Base-by-base conservation (phyloP, 2,888 invertebrate species). In the Synergus gifuensis region DNA sequence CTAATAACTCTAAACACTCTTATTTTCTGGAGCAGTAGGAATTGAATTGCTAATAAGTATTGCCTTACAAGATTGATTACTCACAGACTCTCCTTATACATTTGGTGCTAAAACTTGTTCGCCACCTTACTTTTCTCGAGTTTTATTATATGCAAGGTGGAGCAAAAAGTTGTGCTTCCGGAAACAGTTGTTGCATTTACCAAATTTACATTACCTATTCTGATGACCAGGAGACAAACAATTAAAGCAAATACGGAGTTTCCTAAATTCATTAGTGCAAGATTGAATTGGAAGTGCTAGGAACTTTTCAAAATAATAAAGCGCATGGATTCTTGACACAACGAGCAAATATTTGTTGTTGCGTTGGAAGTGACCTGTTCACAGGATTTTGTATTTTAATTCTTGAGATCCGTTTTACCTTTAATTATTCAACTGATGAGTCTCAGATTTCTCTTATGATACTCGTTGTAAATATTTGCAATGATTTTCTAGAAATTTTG, bases 261-360 rank as follows among this genome's bases (percentile, higher is more conserved):
- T 40, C 54, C 49, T 46, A 4, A 78, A 36, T 64, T 78, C 78
- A 46, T 54, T 40, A 22, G 76, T 62, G 49, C 22, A 66, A 40
- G 58, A 16, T 36, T 66, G 49, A 11, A 79, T 40, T 42, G 67
- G 76, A 44, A 79, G 66, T 5, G 76, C 58, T 7, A 58, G 22
- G 11, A 79, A 66, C 7, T 76, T 67, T n/a, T 76, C 66, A 46
- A 76, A 79, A 14, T 79, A 58, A 44, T 76, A 79, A 67, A 79
- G 66, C 16, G 66, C 42, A 42, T 79, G 7, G 40, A 0, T 14
- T 76, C 44, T 12, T 40, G 14, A 36, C 76, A 79, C 8, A 79
- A 2, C 2, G 76, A 58, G 42, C 76, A 76, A 42, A 18, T 76
- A 8, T 76, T 58, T 66, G 76, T 66, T 11, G 64, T 58, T 28